phyloP scores from a whole-genome alignment of 2,797 vertebrate species.

The Cygnus olor region DNA sequence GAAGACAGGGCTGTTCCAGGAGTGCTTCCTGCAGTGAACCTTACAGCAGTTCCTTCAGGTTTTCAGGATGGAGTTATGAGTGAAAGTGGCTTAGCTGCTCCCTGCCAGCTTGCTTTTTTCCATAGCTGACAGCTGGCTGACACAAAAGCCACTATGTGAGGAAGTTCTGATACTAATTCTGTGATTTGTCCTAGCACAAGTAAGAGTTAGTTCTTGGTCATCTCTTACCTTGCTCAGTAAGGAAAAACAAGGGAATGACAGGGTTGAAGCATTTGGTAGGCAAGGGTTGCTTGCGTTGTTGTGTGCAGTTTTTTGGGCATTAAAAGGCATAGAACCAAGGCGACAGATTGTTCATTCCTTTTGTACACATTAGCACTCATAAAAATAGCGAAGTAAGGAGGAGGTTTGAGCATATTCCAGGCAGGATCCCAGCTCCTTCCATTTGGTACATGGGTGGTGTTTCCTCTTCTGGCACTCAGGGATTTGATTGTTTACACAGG shows the following conservation, averaged over 20 bases:
- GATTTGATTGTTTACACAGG: constrained; percentile 55
- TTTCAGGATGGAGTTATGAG: background rate
- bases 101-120: background rate
- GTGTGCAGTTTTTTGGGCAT: background rate
- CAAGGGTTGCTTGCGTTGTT: background rate
- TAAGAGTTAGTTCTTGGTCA: background rate
- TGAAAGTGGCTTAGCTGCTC: background rate
- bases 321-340: background rate
- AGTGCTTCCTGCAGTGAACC: background rate
- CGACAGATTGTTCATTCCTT: constrained; percentile 37
- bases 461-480: constrained; percentile 37
- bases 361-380: background rate
- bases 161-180: background rate
- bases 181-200: background rate
- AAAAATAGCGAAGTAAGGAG: constrained; percentile 41
- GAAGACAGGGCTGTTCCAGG: fast-evolving
- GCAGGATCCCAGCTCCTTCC: constrained; percentile 25
- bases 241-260: background rate
- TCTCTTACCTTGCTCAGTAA: background rate
- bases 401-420: constrained; percentile 22
- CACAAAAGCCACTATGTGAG: background rate
- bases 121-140: background rate
- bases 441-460: constrained; percentile 58
- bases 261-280: background rate
- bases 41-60: background rate